Percentiles rank a stretch among this genome's conserved stretches.
Evolutionary conservation across 2,888 invertebrate genomes (phyloP).

Genomic region (Cetonia aurata): DNA sequence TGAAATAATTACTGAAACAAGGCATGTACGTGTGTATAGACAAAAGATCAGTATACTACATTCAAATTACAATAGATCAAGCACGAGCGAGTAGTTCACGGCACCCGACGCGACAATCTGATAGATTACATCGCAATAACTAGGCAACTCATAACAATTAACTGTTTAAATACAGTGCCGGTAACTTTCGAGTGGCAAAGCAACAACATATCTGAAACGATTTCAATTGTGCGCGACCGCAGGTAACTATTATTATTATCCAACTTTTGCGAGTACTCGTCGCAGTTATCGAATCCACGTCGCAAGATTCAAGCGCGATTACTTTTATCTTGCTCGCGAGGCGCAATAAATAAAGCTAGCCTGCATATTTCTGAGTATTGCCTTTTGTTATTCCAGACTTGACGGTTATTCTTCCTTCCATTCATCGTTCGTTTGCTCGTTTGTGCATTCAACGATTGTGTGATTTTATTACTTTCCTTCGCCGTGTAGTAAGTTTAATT

Average conservation of each 20-base stretch:
- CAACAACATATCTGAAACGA: constrained; percentile 15
- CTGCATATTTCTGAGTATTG: constrained; percentile 47
- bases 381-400: constrained; percentile 61
- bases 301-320: constrained; percentile 14
- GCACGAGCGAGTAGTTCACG: too few species aligned
- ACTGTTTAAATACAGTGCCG: not conserved
- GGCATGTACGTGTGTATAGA: too few species aligned
- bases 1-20: too few species aligned
- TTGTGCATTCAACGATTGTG: constrained; percentile 37
- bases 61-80: too few species aligned
- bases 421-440: constrained; percentile 56
- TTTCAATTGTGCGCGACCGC: constrained; percentile 5
- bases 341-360: constrained; percentile 25
- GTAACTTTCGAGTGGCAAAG: not conserved
- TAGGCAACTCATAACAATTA: not conserved
- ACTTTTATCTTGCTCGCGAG: constrained; percentile 21
- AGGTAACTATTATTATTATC: constrained; percentile 1
- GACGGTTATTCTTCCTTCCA: constrained; percentile 63
- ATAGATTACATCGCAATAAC: too few species aligned
- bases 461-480: constrained; percentile 46
- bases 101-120: too few species aligned
- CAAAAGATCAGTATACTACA: too few species aligned
- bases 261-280: not conserved
- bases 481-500: constrained; percentile 39
- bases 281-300: not conserved